phyloP scores from a whole-genome alignment of 2,113 vertebrate species.

The Marmota monax region DNA sequence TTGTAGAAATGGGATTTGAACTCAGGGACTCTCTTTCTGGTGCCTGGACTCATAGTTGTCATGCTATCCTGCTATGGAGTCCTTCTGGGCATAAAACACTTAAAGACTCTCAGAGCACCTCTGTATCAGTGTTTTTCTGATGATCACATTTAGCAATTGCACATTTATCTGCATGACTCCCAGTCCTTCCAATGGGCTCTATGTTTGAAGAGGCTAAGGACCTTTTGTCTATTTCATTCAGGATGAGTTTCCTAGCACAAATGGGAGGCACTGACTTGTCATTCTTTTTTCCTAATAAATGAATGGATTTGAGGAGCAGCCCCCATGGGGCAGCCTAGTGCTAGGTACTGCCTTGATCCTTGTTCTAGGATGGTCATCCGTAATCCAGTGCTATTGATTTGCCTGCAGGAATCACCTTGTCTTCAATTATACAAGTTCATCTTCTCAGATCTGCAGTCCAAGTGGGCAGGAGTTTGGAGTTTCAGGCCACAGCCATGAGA shows the following conservation, averaged over 20 bases:
- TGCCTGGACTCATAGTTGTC: neutral
- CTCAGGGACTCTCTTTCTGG: neutral
- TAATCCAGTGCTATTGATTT: neutral
- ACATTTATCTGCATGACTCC: neutral
- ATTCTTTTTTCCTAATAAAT: neutral
- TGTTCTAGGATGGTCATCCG: neutral
- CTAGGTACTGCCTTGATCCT: neutral
- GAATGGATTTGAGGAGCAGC: neutral
- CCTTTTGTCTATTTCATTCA: neutral
- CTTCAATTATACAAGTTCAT: neutral
- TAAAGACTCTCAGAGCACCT: neutral
- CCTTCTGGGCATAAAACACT: neutral
- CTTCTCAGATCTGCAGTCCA: neutral
- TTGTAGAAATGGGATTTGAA: neutral
- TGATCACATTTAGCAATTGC: neutral
- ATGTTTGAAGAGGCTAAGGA: neutral
- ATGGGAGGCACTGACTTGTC: neutral
- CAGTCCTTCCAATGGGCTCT: neutral
- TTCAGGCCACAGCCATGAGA: neutral
- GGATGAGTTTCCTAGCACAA: neutral
- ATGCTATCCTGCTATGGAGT: neutral
- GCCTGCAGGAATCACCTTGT: neutral
- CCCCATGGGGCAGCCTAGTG: neutral
- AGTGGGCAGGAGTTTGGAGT: neutral
- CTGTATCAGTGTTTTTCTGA: neutral